Evolutionary conservation across 2,113 vertebrate species (phyloP).

Genomic region (Platycercus adscitus): DNA sequence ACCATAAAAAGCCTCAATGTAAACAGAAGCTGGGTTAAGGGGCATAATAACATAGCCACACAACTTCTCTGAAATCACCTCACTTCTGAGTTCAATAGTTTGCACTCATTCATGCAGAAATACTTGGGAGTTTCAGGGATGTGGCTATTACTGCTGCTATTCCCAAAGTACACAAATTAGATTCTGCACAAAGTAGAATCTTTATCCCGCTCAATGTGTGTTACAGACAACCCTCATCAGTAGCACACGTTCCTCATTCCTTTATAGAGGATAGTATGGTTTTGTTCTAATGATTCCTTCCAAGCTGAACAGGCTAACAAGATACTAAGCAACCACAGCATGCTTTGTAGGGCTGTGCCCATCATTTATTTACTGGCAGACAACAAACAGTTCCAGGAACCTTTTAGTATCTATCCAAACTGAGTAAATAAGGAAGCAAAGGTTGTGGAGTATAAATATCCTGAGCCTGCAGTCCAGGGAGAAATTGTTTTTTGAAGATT

Average conservation of each 20-base stretch:
- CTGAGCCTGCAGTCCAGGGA: background rate
- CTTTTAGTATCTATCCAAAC: background rate
- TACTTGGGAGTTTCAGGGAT: background rate
- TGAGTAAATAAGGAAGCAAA: slow-evolving; percentile 1
- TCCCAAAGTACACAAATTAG: background rate
- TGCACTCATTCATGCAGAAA: slow-evolving; percentile 39
- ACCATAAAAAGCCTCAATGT: background rate
- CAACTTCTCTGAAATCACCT: background rate
- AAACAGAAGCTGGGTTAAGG: background rate
- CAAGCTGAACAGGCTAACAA: background rate
- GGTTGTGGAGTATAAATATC: background rate
- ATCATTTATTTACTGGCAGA: background rate
- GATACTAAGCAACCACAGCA: background rate
- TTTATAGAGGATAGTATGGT: background rate
- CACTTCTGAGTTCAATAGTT: background rate
- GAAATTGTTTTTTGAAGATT: background rate
- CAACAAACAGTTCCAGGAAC: slow-evolving; percentile 9
- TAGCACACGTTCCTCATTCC: background rate
- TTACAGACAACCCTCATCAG: background rate
- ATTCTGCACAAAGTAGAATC: background rate
- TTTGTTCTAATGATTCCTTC: background rate
- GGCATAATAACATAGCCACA: background rate
- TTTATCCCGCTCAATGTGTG: background rate
- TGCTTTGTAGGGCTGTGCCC: background rate
- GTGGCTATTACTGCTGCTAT: background rate